Evolutionary conservation across 2,888 invertebrate genomes (phyloP), one percentile per base, ranked within the genome.

Genomic region (Nomada flava): DNA sequence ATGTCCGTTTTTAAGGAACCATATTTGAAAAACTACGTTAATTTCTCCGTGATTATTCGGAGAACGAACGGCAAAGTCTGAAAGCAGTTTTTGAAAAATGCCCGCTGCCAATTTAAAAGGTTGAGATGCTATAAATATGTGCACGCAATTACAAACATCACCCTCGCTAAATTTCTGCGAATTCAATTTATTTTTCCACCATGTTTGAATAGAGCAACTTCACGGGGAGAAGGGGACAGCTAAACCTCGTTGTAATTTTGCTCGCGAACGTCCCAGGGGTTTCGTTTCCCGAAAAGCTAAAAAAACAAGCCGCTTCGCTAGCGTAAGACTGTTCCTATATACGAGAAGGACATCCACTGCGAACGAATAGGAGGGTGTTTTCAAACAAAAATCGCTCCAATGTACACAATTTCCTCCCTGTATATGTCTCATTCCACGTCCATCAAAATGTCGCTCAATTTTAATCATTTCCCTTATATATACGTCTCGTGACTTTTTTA

Each of bases 181-280:
- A 76, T 79, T 52, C 63, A 76, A 76, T 76, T 70, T 47, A 36
- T 36, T 53, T 76, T 59, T 50, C 52, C 26, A 2, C 9, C 69
- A 29, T 11, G 64, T 59, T 59, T 57, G 59, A 65, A 65, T 52
- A 29, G 73, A 42, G 36, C 23, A 65, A 23, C 18, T 23, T 65
- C 3, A n/a, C 5, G 29, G 36, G 26, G n/a, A 1, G 53, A 10
- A 13, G n/a, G 44, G 42, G 44, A 20, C 18, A 10, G 23, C 7
- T n/a, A 29, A 57, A 20, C 11, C 62, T 74, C 53, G 74, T 84
- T 72, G 76, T 76, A 76, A 84, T 84, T 84, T 73, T 23, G 67
- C 13, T 50, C 68, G n/a, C 70, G 76, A 15, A 55, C 60, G 59
- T 53, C 80, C 59, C 76, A 42, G 23, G 64, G 55, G 81, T 76